Evolutionary conservation across 2,113 vertebrate genomes (phyloP), one percentile per base, ranked within the genome.

Genomic region (Rhodinocichla rosea): DNA sequence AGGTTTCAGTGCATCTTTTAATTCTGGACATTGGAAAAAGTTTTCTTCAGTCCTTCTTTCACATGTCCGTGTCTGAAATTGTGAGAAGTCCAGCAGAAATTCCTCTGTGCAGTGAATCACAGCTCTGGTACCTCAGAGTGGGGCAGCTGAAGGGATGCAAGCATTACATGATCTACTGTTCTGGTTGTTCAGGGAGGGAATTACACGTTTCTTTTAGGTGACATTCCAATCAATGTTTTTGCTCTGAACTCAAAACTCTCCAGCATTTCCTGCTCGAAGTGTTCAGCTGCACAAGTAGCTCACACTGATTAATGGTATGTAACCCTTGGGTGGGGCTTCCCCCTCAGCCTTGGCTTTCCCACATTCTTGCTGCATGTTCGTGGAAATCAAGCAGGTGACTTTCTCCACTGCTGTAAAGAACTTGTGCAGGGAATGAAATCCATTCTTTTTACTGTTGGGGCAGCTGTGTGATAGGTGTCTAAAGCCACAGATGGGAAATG

Each of bases 401-500:
- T 78, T 24, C 77, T 44, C 59, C 35, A 21, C 18, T 45, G 1
- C 33, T 56, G 10, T 27, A 59, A 70, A 21, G 24, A 74, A 81
- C 20, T 62, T 11, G 4, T 37, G 19, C 19, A 70, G 56, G 15
- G 15, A 55, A 75, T 28, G 2, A 63, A 83, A 86, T 22, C 28
- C 1, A 11, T 30, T 28, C 0, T 32, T 83, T 89, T 56, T 17
- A 14, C 2, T 37, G 1, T 0, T 28, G 50, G 59, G 63, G 24
- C 27, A 35, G 9, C 5, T 21, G 3, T 55, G 27, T 6, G 5
- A 19, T 1, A 39, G 9, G 5, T 42, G 35, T 22, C 47, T 39
- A 20, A 77, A 88, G 27, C 20, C 47, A 67, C 19, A 47, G 40
- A 44, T 15, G 6, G 32, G 30, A 67, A 63, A 9, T 10, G 2